Conservation (phyloP, 1,140 invertebrate species). For the Arion vulgaris region DNA sequence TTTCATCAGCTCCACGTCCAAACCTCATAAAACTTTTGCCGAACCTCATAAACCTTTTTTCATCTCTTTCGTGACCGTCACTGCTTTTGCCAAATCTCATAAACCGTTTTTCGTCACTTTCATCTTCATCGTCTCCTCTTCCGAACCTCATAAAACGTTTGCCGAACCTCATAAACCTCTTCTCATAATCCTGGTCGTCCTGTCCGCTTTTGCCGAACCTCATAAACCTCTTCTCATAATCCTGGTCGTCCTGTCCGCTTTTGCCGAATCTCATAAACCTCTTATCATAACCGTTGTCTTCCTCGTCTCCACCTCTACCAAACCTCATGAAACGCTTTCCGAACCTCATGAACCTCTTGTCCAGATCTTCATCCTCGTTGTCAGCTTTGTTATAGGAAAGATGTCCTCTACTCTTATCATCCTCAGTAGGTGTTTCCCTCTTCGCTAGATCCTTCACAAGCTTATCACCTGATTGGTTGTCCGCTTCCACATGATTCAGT, state of each 20-base stretch:
- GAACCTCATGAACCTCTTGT: conserved; percentile 65
- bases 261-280: conserved; percentile 57
- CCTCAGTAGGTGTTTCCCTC: neutral
- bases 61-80: conserved; percentile 39
- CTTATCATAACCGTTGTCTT: conserved; percentile 41
- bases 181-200: conserved; percentile 46
- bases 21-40: conserved; percentile 67
- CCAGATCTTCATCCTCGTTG: conserved; percentile 49
- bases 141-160: conserved; percentile 62
- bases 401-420: neutral
- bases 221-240: conserved; percentile 56
- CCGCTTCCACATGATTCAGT: neutral
- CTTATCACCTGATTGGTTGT: neutral
- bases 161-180: conserved; percentile 62
- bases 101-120: conserved; percentile 15
- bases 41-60: conserved; percentile 66
- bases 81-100: neutral
- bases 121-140: conserved; percentile 32
- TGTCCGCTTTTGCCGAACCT: conserved; percentile 55
- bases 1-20: conserved; percentile 13
- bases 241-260: conserved; percentile 16
- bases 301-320: conserved; percentile 29
- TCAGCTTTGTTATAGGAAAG: conserved; percentile 12
- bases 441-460: conserved; percentile 11
- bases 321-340: conserved; percentile 56